Evolutionary conservation across 2,888 invertebrate genomes (phyloP), one percentile per base, ranked within the genome.

Genomic region (Camptogramma bilineatum): DNA sequence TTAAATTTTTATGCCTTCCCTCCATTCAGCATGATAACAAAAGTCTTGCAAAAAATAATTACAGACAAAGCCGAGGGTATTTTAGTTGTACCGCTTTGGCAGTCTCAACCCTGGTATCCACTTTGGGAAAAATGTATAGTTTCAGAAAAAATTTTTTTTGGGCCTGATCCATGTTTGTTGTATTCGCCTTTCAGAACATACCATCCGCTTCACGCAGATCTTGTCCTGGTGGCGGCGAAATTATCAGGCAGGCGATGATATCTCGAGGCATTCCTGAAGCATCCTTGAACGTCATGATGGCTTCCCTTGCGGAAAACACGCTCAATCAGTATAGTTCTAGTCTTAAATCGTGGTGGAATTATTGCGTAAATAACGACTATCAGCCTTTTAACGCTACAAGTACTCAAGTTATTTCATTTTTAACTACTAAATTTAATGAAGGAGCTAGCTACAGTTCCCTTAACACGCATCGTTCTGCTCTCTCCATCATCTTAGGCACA

Each of bases 91-190:
- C 71, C 73, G 1, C 42, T 34, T n/a, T 74, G 74, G 75, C 68
- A 69, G 3, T 51, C 69, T 1, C 73, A 76, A 48, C 71, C 74
- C 0, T 76, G 74, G 73, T 75, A 51, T 34, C 74, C 74, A 0
- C 1, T 73, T 9, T 70, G 48, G 46, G 48, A 10, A 1, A 66
- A 16, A 4, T 34, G 73, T 5, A 9, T 69, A 18, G 44, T 56
- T 10, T 72, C 73, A 4, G 52, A 71, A 55, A 34, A 52, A 19
- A 1, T 68, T 13, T 65, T 44, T 47, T 72, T 73, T 53, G 42
- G 50, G 0, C 71, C 75, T 67, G 39, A 71, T 16, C 65, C 53
- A 69, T 0, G 62, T 3, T 16, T 73, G 3, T 55, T 72, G 31
- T 31, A 46, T 18, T 75, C 73, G 0, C 66, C 69, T 76, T 74